Evolutionary conservation across 2,113 vertebrate genomes (phyloP), one percentile per base, ranked within the genome.

Genomic region (Cisticola juncidis): DNA sequence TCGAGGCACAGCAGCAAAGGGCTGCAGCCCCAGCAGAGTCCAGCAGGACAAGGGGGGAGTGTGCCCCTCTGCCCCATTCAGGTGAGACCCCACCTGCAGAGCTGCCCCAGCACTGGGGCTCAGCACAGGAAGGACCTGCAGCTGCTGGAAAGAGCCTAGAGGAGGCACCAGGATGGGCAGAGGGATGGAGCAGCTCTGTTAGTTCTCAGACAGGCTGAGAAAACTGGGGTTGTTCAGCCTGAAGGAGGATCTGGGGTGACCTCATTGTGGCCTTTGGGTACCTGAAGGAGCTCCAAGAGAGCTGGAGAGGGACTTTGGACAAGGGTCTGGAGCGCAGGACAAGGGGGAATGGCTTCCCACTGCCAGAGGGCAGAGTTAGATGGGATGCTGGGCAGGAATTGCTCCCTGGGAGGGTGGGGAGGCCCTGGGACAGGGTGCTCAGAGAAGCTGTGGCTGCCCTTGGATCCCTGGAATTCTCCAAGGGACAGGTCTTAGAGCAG

Each of bases 371-470:
- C 9, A 53, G 54, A 19, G 8, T 0, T 11, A 0, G 40, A 14
- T 54, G 40, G n/a, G 65, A 79, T 29, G 17, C 4, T 54, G 20
- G 48, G 48, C 9, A 62, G n/a, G 3, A 61, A 54, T 38, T 44
- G 0, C 1, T 38, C 5, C 2, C 54, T 69, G 38, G 0, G 2
- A 78, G 47, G 38, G n/a, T 29, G 47, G 23, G 2, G 0, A 70
- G 64, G 5, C 8, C 33, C 56, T 78, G 54, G 56, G 23, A 61
- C 47, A 70, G 56, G 28, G 9, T 47, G 24, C 24, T 15, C 42
- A 44, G 42, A 44, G 42, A 44, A 44, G 42, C 42, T 44, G 11
- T 38, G 38, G 11, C 38, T 11, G 42, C 42, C 28, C 73, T 65
- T 28, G 64, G 23, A 62, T 22, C 40, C 65, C 74, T 79, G 65